Base-by-base conservation (phyloP, 2,113 vertebrate genomes). In the Murina feae region DNA sequence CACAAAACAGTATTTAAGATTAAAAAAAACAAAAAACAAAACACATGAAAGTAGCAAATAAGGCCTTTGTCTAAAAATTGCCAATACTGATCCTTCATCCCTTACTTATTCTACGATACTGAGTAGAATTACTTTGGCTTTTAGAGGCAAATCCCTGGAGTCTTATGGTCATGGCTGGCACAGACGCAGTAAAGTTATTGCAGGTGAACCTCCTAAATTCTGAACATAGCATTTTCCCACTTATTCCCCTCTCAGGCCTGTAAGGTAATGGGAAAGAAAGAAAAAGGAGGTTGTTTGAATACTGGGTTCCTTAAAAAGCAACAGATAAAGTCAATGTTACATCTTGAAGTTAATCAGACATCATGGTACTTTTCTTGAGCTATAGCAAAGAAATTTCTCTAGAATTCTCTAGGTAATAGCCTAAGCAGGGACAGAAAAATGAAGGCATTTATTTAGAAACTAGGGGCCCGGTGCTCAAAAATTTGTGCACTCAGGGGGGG, bases 251-350 rank as follows among this genome's bases (percentile, higher is more conserved):
- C 89, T 14, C 9, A 89, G 65, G 68, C 82, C 78, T 79, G 6
- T 53, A 68, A 88, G 63, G 47, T 89, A 95, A 95, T 89, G 35
- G 35, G 63, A 86, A 79, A 75, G 69, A 92, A 95, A 88, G 63
- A 91, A 65, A 84, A 93, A 83, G 42, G 25, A 95, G 71, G 39
- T 71, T 30, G 65, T 89, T 71, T 68, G 44, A 80, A 79, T 60
- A 66, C 28, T 30, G 7, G 16, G n/a, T 84, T 96, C 79, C 89
- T 97, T 95, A 93, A 93, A 95, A 96, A 89, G 58, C 25, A 83
- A 82, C 91, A 89, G 78, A 91, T 78, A 75, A 95, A 89, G 78
- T 44, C 60, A 69, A 9, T 66, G 55, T 84, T 92, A 13, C n/a
- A 39, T 79, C 63, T 91, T 82, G 37, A 94, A 74, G 30, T 95